Percentiles rank a stretch among this genome's conserved stretches.
Conservation (phyloP, 1,140 invertebrate genomes). For the Drosophila elegans region DNA sequence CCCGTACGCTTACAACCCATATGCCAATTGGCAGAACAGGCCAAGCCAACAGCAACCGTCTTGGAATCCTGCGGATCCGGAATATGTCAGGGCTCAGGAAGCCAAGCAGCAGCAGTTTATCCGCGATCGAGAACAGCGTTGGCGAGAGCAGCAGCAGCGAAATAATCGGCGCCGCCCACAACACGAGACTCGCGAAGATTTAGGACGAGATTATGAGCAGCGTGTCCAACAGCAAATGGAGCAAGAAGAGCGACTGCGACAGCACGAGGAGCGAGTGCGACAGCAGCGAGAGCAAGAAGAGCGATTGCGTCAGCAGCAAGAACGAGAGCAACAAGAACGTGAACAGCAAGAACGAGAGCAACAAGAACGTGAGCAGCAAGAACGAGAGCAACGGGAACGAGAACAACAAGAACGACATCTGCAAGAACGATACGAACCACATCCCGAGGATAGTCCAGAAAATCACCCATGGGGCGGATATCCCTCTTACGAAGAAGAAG, state of each 20-base stretch:
- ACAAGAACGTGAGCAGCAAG: neutral
- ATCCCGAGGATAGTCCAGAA: no score
- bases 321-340: conserved; percentile 15
- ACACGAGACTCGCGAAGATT: neutral
- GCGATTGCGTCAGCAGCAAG: neutral
- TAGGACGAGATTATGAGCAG: no score
- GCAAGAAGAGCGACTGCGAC: conserved; percentile 1
- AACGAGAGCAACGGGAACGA: neutral
- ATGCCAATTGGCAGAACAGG: conserved; percentile 17
- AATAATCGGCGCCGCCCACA: neutral
- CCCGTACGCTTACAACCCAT: conserved; percentile 38
- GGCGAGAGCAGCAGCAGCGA: conserved; percentile 19
- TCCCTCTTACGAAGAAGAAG: no score
- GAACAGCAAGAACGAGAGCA: neutral
- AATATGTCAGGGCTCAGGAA: conserved; percentile 16
- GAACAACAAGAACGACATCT: neutral
- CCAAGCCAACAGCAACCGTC: conserved; percentile 1
- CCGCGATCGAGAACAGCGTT: conserved; percentile 16
- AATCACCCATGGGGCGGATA: no score
- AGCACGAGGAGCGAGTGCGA: neutral
- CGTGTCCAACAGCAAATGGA: neutral
- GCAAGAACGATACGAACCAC: neutral
- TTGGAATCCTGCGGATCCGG: conserved; percentile 9
- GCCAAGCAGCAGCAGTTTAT: conserved; percentile 15
- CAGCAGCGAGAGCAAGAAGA: conserved; percentile 21